phyloP scores from a whole-genome alignment of 1,140 invertebrate species.

The Calliopsis andreniformis region DNA sequence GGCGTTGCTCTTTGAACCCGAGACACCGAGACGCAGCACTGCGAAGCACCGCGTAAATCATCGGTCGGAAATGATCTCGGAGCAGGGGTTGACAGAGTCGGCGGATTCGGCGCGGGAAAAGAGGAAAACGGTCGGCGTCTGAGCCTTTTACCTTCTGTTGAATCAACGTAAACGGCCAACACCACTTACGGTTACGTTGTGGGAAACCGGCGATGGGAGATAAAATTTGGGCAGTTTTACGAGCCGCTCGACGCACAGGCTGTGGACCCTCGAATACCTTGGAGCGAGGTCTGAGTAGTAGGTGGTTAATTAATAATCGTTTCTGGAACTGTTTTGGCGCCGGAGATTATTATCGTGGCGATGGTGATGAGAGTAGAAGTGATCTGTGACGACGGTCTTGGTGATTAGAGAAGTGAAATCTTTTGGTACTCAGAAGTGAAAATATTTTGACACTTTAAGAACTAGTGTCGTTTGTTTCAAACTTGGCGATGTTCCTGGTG shows the following conservation, averaged over 20 bases:
- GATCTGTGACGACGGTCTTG: neutral
- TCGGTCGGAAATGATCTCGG: slow-evolving; percentile 7
- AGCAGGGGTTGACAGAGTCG: slow-evolving; percentile 23
- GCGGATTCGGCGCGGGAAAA: neutral
- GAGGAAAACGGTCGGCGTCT: slow-evolving; percentile 4
- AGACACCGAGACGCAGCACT: neutral
- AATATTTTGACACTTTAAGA: too few species aligned
- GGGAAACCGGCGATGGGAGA: slow-evolving; percentile 38
- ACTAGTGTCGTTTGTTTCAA: too few species aligned
- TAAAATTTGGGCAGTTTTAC: slow-evolving; percentile 53
- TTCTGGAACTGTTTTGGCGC: neutral
- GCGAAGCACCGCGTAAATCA: slow-evolving; percentile 46
- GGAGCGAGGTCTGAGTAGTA: neutral
- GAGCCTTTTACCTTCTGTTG: slow-evolving; percentile 14
- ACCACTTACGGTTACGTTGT: slow-evolving; percentile 44
- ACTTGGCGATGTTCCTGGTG: too few species aligned
- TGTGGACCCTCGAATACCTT: neutral
- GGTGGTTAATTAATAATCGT: neutral
- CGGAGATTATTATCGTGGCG: neutral
- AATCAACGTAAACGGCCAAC: slow-evolving; percentile 34
- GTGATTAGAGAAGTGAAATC: too few species aligned
- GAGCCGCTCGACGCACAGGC: slow-evolving; percentile 8
- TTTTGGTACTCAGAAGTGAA: too few species aligned
- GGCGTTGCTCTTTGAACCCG: slow-evolving; percentile 34
- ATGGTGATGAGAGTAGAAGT: neutral